Percentiles rank a stretch among this genome's conserved stretches.
These are phyloP conservation scores for Prunella strophiata DNA, from an alignment of 2,797 vertebrate genomes.

Conservation along the genomic window DNA sequence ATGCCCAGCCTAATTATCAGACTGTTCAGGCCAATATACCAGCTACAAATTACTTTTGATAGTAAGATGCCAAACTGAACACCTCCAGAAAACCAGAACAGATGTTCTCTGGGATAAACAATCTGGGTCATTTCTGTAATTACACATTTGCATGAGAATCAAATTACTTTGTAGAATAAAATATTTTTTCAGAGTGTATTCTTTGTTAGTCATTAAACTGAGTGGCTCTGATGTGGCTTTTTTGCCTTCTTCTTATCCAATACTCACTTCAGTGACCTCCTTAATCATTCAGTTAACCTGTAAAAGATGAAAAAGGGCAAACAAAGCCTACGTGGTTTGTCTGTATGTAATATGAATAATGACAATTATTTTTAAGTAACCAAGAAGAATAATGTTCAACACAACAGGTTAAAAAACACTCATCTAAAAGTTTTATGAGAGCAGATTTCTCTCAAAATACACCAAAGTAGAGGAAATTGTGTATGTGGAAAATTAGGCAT, in stretches of 20 bases:
- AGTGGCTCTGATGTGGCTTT: background rate
- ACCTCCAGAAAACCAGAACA: constrained; percentile 28
- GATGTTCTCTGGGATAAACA: constrained; percentile 30
- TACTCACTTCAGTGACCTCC: background rate
- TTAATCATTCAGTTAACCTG: constrained; percentile 15
- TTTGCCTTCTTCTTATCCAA: background rate
- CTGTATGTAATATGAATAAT: background rate
- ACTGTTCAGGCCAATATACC: background rate
- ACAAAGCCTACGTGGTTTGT: background rate
- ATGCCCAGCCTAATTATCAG: background rate
- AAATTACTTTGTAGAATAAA: background rate
- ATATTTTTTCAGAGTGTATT: background rate
- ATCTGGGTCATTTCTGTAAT: constrained; percentile 17
- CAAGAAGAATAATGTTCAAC: background rate
- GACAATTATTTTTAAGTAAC: background rate
- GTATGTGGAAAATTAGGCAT: background rate
- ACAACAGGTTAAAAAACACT: background rate
- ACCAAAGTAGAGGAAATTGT: background rate
- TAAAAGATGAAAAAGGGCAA: constrained; percentile 14
- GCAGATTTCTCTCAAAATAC: background rate
- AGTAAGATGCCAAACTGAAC: constrained; percentile 6
- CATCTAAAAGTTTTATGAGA: background rate
- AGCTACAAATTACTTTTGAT: background rate
- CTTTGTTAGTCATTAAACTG: background rate
- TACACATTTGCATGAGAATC: background rate